Evolutionary conservation across 92 coral and sea anemone species (phyloP), one percentile per base, ranked within the genome.

Genomic region (Parazoanthus swiftii): DNA sequence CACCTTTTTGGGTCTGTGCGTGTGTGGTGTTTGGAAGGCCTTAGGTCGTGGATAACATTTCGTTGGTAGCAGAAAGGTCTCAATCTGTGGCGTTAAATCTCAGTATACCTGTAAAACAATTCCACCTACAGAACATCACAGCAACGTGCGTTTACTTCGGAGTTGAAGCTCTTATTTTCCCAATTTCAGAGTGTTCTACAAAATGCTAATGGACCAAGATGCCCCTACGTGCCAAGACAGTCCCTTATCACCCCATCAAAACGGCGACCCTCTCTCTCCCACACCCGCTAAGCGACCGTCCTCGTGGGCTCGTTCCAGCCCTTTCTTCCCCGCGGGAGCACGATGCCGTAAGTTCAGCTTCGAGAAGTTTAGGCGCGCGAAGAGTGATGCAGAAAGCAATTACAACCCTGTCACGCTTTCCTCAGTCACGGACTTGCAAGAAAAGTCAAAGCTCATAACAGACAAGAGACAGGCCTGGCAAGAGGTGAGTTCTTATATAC

Each of bases 121-220:
- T 23, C n/a, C 1, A 63, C 25, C 3, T 5, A 18, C 6, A 18
- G 26, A 63, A 63, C n/a, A 23, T 13, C 70, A 20, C 70, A 63
- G 21, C 21, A 63, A 54, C 18, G 9, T 11, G 59, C 11, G 59
- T 54, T 54, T 15, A 15, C 14, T 54, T 48, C 51, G 0, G 59
- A 13, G 3, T 2, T 54, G 20, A 54, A 54, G 2, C 1, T 10
- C n/a, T 42, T 84, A 20, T 84, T 21, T 48, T 79, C 29, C 68
- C 63, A 56, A 85, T 36, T 80, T 87, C 11, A 97, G 99, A 50
- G 99, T 97, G 63, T 94, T 97, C 72, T 93, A 89, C 85, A 94
- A 95, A 89, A 86, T 97, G 91, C 85, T 97, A 73, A 91, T 90
- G 39, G 96, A 91, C 48, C 2, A 85, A 23, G 94, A 94, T 26